Evolutionary conservation across 2,888 invertebrate species (phyloP).

Genomic region (Euplexia lucipara): DNA sequence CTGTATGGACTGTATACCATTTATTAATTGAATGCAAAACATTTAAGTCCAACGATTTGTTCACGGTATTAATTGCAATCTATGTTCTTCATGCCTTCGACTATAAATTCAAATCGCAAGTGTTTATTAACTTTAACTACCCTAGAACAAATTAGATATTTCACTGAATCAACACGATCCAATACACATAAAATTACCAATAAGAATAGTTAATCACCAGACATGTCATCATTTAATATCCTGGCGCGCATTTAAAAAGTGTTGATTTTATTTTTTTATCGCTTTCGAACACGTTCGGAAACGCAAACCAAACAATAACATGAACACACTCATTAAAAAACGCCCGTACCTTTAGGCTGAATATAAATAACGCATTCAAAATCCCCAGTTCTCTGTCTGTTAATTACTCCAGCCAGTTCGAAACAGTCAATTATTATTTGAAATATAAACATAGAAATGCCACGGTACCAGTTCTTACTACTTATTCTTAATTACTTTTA

Average conservation of each 20-base stretch:
- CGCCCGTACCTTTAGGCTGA: slow-evolving; percentile 67
- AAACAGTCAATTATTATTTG: slow-evolving; percentile 86
- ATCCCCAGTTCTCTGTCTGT: slow-evolving; percentile 80
- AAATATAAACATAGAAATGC: slow-evolving; percentile 74
- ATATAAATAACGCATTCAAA: slow-evolving; percentile 76
- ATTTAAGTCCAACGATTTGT: slow-evolving; percentile 25
- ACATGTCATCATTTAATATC: slow-evolving; percentile 37
- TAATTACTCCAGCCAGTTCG: slow-evolving; percentile 80
- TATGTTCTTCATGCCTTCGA: slow-evolving; percentile 1
- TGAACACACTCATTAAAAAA: slow-evolving; percentile 70
- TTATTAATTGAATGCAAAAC: slow-evolving; percentile 18
- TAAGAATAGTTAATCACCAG: slow-evolving; percentile 31
- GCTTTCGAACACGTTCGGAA: slow-evolving; percentile 39
- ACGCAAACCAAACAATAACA: slow-evolving; percentile 62
- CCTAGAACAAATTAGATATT: slow-evolving; percentile 44
- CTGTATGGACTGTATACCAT: neutral
- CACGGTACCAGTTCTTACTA: slow-evolving; percentile 80
- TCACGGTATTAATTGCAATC: neutral
- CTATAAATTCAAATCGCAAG: slow-evolving; percentile 24
- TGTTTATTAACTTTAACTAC: slow-evolving; percentile 26
- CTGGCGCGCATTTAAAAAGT: slow-evolving; percentile 36
- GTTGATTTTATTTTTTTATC: slow-evolving; percentile 49
- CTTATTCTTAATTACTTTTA: slow-evolving; percentile 89
- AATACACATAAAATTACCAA: slow-evolving; percentile 34
- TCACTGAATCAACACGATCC: slow-evolving; percentile 24